These are phyloP conservation scores for Aricia artaxerxes DNA, from an alignment of 2,888 invertebrate genomes.

Conservation along the genomic window DNA sequence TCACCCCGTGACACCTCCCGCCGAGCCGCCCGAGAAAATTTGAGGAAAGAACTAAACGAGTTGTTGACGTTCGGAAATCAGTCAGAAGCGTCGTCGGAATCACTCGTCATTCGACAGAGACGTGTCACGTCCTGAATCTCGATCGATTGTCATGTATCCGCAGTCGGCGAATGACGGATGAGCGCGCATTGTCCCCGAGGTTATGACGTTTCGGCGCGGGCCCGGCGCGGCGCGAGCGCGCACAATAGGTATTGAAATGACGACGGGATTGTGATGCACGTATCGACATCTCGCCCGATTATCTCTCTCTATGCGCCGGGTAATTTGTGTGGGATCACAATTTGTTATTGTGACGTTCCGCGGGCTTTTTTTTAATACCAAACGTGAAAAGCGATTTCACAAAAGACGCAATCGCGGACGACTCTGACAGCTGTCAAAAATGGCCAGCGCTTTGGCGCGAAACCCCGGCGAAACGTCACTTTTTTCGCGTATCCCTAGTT, in stretches of 20 bases:
- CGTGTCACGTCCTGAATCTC: conserved; percentile 66
- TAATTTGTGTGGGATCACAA: conserved; percentile 72
- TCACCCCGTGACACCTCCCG: conserved; percentile 62
- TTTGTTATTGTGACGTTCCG: conserved; percentile 63
- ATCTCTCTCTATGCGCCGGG: conserved; percentile 63
- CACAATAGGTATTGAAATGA: conserved; percentile 76
- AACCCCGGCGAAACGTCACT: conserved; percentile 68
- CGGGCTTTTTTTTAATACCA: conserved; percentile 46
- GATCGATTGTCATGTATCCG: conserved; percentile 69
- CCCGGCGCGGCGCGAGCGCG: conserved; percentile 39
- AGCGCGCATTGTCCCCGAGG: conserved; percentile 54
- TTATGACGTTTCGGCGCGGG: conserved; percentile 58
- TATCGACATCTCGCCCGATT: conserved; percentile 70
- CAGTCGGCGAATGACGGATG: conserved; percentile 68
- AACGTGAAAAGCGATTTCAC: conserved; percentile 49
- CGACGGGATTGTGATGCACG: conserved; percentile 56
- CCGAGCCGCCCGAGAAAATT: conserved; percentile 50
- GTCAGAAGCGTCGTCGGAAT: conserved; percentile 59
- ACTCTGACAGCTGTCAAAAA: conserved; percentile 75
- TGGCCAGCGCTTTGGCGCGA: conserved; percentile 67
- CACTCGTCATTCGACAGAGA: conserved; percentile 60
- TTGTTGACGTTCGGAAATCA: conserved; percentile 64
- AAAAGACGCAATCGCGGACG: conserved; percentile 40
- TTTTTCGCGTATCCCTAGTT: conserved; percentile 64
- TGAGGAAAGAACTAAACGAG: conserved; percentile 54